Percentiles rank a stretch among this genome's conserved stretches.
These are phyloP conservation scores for Podarcis muralis DNA, from an alignment of 2,113 vertebrate species.

Conservation along the genomic window DNA sequence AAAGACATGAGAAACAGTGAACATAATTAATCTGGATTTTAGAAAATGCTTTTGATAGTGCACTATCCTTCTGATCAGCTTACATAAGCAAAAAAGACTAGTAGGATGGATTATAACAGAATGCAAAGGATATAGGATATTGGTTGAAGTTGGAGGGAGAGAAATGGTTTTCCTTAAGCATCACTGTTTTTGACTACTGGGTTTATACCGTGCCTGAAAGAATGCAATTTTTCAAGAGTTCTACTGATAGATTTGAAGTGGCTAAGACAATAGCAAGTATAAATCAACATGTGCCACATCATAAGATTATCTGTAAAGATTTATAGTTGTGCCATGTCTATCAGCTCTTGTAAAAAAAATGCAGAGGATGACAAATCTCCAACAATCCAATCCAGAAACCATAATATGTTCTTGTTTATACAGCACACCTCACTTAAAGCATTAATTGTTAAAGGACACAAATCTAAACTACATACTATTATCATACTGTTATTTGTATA, in stretches of 20 bases:
- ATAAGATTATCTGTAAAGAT: background rate
- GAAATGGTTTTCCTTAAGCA: background rate
- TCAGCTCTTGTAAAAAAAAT: background rate
- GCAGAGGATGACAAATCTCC: background rate
- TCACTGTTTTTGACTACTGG: background rate
- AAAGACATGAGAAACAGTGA: slow-evolving; percentile 45
- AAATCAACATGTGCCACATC: background rate
- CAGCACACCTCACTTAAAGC: background rate
- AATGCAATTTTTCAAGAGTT: slow-evolving; percentile 12
- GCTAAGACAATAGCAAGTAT: background rate
- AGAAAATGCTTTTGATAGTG: slow-evolving; percentile 43
- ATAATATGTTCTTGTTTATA: background rate
- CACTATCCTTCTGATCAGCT: slow-evolving; percentile 35
- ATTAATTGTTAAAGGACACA: background rate
- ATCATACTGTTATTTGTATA: background rate
- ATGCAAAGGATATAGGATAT: slow-evolving; percentile 18
- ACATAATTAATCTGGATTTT: slow-evolving; percentile 33
- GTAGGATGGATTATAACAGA: slow-evolving; percentile 25
- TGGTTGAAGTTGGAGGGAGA: background rate
- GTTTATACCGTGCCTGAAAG: slow-evolving; percentile 29
- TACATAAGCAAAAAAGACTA: background rate
- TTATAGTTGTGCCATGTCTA: background rate
- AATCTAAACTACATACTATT: background rate
- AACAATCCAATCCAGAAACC: background rate
- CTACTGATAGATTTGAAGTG: background rate